Conservation (phyloP, 37 sponge, comb jelly and placozoan species). For the Tethya wilhelma region DNA sequence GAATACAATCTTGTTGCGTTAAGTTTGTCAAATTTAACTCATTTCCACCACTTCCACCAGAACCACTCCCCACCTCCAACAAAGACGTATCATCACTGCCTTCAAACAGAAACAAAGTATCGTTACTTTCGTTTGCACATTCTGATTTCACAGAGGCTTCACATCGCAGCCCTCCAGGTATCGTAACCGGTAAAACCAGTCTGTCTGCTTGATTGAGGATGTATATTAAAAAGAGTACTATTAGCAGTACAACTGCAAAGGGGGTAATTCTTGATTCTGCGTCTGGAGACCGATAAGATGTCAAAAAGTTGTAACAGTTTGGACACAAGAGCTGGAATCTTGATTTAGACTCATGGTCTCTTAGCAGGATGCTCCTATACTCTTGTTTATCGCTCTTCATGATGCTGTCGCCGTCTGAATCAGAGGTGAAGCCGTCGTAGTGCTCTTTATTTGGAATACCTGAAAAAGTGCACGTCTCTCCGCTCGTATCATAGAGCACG, state of each 20-base stretch:
- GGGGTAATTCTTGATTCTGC: constrained; percentile 43
- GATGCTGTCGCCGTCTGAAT: background rate
- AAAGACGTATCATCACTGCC: background rate
- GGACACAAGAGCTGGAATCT: background rate
- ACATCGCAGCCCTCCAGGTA: constrained; percentile 83
- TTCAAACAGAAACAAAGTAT: background rate
- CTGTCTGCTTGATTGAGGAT: constrained; percentile 91
- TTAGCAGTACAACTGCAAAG: constrained; percentile 63
- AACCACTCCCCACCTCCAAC: too few relatives aligned
- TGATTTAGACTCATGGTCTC: background rate
- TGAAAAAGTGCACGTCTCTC: too few relatives aligned
- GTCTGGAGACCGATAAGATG: constrained; percentile 26
- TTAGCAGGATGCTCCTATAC: background rate
- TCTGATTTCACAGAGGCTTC: background rate
- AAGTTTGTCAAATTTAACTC: background rate
- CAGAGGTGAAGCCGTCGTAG: background rate
- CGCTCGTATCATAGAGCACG: background rate
- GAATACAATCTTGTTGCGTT: constrained; percentile 57
- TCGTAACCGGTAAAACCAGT: constrained; percentile 79
- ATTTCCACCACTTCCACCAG: background rate
- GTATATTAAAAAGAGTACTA: constrained; percentile 68
- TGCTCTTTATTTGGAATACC: background rate
- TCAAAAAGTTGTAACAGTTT: background rate
- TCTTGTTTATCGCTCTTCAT: background rate
- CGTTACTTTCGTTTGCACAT: constrained; percentile 9